Conservation (phyloP, 2,888 invertebrate species). For the Synanthedon andrenaeformis region DNA sequence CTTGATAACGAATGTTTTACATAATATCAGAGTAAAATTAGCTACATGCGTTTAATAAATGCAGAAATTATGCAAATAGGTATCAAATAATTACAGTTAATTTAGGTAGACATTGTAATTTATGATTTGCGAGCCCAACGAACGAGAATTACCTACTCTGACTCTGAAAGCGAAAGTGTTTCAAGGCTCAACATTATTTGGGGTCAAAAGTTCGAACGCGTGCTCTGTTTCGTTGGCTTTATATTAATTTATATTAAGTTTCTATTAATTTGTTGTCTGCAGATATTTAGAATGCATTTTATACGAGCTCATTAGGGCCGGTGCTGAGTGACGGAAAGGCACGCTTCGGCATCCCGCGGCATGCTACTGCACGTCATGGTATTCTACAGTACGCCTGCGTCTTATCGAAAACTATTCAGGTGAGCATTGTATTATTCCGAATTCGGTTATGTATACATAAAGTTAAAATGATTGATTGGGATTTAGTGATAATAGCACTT, state of each 20-base stretch:
- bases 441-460: too few relatives aligned
- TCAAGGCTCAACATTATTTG: constrained; percentile 31
- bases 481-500: too few relatives aligned
- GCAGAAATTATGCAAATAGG: not conserved
- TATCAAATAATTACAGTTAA: constrained; percentile 2
- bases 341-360: too few relatives aligned
- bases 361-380: too few relatives aligned
- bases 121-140: constrained; percentile 9
- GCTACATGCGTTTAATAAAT: not conserved
- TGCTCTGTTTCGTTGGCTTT: constrained; percentile 11
- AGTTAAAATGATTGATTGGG: too few relatives aligned
- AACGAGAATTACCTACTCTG: constrained; percentile 21
- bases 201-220: constrained; percentile 35
- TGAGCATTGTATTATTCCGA: too few relatives aligned
- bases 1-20: not conserved
- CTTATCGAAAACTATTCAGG: too few relatives aligned
- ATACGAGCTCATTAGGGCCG: too few relatives aligned
- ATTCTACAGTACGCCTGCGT: too few relatives aligned
- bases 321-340: too few relatives aligned
- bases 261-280: constrained; percentile 9
- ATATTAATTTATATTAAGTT: not conserved
- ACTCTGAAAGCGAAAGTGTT: constrained; percentile 40
- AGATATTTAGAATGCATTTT: not conserved
- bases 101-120: constrained; percentile 8
- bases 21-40: not conserved